Conservation (phyloP, 2,113 vertebrate species). For the Cyanistes caeruleus region DNA sequence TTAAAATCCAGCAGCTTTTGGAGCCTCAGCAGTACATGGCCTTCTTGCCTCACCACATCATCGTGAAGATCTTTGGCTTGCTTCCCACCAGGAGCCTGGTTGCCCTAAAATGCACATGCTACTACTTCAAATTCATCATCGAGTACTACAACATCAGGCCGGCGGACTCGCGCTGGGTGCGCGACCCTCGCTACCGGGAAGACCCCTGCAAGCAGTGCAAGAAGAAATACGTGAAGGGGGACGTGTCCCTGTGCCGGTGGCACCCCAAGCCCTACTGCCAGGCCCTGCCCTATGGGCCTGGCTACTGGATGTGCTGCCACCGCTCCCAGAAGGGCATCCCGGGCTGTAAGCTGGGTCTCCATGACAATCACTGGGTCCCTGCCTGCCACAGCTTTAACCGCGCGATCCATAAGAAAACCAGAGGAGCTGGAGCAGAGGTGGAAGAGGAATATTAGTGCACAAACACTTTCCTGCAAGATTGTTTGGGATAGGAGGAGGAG, state of each 20-base stretch:
- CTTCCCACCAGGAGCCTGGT: conserved; percentile 90
- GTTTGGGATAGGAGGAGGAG: conserved; percentile 28
- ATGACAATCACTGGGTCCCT: conserved; percentile 97
- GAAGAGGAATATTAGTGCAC: conserved; percentile 78
- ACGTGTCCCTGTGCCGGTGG: conserved; percentile 93
- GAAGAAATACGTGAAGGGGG: conserved; percentile 86
- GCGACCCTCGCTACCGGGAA: conserved; percentile 91
- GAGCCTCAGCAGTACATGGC: conserved; percentile 91
- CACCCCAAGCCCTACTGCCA: conserved; percentile 97
- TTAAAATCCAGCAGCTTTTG: conserved; percentile 90
- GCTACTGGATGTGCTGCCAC: conserved; percentile 97
- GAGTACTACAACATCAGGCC: conserved; percentile 90
- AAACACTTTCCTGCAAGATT: conserved; percentile 34
- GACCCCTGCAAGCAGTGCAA: conserved; percentile 98
- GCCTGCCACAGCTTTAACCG: conserved; percentile 90
- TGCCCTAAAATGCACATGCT: conserved; percentile 92
- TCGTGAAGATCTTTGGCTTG: conserved; percentile 86
- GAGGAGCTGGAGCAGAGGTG: conserved; percentile 70
- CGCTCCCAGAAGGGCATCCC: conserved; percentile 85
- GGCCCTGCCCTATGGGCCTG: conserved; percentile 90
- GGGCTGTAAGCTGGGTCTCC: conserved; percentile 92
- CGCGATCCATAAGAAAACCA: conserved; percentile 82
- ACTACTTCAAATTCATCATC: conserved; percentile 90
- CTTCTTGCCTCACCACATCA: conserved; percentile 90
- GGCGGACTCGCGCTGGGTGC: conserved; percentile 93